Percentiles rank a stretch among this genome's conserved stretches.
Conservation (phyloP, 2,888 invertebrate species). For the Andrena haemorrhoa region DNA sequence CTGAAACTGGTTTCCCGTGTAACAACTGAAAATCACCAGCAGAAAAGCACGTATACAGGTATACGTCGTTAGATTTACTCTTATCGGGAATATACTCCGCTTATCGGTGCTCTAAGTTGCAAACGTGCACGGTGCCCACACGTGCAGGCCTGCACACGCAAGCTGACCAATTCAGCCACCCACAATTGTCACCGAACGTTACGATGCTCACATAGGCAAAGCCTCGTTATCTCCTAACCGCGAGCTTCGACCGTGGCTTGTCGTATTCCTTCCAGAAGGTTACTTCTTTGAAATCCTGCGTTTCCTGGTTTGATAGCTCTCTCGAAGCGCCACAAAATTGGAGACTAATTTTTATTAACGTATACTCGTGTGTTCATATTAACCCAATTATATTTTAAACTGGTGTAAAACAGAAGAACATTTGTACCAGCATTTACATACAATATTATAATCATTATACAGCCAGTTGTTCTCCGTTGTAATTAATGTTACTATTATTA, state of each 20-base stretch:
- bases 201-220: conserved; percentile 43
- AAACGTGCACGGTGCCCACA: conserved; percentile 48
- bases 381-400: conserved; percentile 8
- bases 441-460: neutral
- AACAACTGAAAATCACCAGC: conserved; percentile 18
- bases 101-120: conserved; percentile 60
- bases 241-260: conserved; percentile 34
- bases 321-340: neutral
- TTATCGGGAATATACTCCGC: conserved; percentile 56
- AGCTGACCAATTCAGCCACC: conserved; percentile 58
- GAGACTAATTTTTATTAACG: too few relatives aligned
- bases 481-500: conserved; percentile 18
- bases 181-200: conserved; percentile 59
- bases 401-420: neutral
- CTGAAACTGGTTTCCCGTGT: conserved; percentile 18
- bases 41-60: conserved; percentile 19
- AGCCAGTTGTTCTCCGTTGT: neutral
- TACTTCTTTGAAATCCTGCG: conserved; percentile 16
- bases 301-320: conserved; percentile 29
- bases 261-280: conserved; percentile 22
- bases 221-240: conserved; percentile 55
- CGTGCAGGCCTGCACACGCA: conserved; percentile 43
- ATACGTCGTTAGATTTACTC: conserved; percentile 40
- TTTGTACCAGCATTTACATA: neutral
- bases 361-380: neutral